These are phyloP conservation scores for Drosophila rubida DNA, from an alignment of 2,888 invertebrate genomes.

Conservation along the genomic window DNA sequence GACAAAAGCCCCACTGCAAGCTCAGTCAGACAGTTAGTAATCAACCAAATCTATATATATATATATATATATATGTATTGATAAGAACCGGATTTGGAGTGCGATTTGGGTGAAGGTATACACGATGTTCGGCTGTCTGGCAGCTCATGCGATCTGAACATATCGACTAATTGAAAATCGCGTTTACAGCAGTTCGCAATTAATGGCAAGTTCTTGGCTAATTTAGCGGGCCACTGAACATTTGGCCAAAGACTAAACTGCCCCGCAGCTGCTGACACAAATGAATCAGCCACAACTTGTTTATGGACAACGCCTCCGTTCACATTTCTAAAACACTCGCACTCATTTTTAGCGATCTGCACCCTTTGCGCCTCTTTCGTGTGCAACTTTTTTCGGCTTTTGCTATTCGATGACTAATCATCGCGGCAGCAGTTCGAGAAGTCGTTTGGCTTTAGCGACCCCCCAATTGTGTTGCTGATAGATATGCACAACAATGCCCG, in stretches of 20 bases:
- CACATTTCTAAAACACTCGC: conserved; percentile 9
- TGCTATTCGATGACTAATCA: conserved; percentile 18
- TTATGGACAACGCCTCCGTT: conserved; percentile 30
- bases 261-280: conserved; percentile 9
- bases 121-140: neutral
- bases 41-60: too few relatives aligned
- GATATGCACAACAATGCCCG: conserved; percentile 1
- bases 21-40: neutral
- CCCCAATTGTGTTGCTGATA: neutral
- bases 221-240: conserved; percentile 13
- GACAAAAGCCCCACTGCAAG: neutral
- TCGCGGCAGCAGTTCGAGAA: neutral
- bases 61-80: neutral
- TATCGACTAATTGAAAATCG: conserved; percentile 1
- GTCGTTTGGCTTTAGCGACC: neutral
- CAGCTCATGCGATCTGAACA: neutral
- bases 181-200: conserved; percentile 1
- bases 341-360: neutral
- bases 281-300: conserved; percentile 45
- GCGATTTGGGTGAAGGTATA: neutral
- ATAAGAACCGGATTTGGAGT: neutral
- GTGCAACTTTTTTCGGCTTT: neutral
- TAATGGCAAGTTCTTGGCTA: conserved; percentile 31
- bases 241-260: conserved; percentile 28
- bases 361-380: conserved; percentile 17